These are phyloP conservation scores for Corythornis vintsioides DNA, from an alignment of 2,113 vertebrate genomes.

Conservation along the genomic window DNA sequence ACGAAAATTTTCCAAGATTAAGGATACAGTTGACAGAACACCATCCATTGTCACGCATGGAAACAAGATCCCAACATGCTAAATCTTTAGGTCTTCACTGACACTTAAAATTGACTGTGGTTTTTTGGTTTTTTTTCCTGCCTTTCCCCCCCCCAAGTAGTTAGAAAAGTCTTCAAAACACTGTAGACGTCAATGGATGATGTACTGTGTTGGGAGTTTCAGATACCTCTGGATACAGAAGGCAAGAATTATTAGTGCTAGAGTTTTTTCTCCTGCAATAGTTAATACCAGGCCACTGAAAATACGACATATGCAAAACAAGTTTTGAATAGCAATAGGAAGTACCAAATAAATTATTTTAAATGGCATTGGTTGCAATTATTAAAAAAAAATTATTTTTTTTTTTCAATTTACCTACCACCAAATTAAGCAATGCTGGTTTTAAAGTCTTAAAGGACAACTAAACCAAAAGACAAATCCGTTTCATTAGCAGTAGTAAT, in stretches of 20 bases:
- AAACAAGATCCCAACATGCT: constrained; percentile 49
- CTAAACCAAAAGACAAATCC: constrained; percentile 51
- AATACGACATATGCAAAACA: constrained; percentile 63
- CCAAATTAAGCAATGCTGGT: constrained; percentile 30
- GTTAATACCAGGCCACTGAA: constrained; percentile 72
- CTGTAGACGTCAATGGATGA: constrained; percentile 65
- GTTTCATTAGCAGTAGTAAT: constrained; percentile 18
- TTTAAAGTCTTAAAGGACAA: no score
- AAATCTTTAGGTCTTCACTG: neutral
- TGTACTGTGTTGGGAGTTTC: constrained; percentile 38
- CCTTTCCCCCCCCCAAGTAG: neutral
- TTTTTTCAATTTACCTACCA: constrained; percentile 69
- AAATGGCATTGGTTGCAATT: constrained; percentile 64
- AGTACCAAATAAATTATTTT: constrained; percentile 68
- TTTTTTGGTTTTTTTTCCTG: neutral
- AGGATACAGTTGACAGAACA: constrained; percentile 64
- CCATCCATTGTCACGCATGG: constrained; percentile 67
- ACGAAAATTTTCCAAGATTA: constrained; percentile 63
- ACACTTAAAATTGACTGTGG: neutral
- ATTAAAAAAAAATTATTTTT: neutral
- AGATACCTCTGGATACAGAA: constrained; percentile 57
- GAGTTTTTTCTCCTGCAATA: constrained; percentile 50
- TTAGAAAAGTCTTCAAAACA: constrained; percentile 45
- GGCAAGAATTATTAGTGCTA: constrained; percentile 68
- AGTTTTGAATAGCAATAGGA: constrained; percentile 53